Conservation (phyloP, 1,140 invertebrate species). For the Drosophila melanogaster region Release_6_plus_ISO1_MT NT_033777.3:14976001-14976500, state of each 20-base stretch:
- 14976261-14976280: conserved; percentile 81
- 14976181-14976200: conserved; percentile 18
- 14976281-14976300: conserved; percentile 82
- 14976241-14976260: conserved; percentile 74
- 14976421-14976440: conserved; percentile 24
- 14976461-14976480: conserved; percentile 17
- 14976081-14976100: not conserved
- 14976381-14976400: conserved; percentile 72
- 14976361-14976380: conserved; percentile 36
- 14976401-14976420: conserved; percentile 63
- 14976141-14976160: conserved; percentile 27
- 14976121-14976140: not conserved
- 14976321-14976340: conserved; percentile 33
- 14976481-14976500: conserved; percentile 29
- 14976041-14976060: no score
- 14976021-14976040: no score
- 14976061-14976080: no score
- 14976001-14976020: no score
- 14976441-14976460: not conserved
- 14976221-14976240: conserved; percentile 13
- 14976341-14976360: not conserved
- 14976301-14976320: conserved; percentile 76
- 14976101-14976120: not conserved
- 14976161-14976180: conserved; percentile 42
- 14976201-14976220: conserved; percentile 42